Conservation (phyloP, 2,888 invertebrate species). For the Ichneumon xanthorius region DNA sequence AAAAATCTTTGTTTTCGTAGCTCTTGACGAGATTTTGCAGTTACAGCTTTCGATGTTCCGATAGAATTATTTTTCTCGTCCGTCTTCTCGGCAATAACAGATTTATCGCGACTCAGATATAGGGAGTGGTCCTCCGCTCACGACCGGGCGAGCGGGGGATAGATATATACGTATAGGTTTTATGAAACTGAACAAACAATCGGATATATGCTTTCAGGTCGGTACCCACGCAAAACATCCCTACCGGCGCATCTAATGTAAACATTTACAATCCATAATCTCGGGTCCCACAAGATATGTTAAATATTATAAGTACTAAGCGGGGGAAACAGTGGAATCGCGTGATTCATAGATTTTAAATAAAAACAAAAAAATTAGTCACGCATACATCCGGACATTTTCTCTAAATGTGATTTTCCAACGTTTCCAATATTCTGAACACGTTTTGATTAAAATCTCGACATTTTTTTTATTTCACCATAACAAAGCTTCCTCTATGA, state of each 20-base stretch:
- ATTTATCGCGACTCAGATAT: constrained; percentile 24
- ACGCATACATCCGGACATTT: too few relatives aligned
- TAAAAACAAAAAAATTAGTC: too few relatives aligned
- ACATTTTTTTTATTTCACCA: too few relatives aligned
- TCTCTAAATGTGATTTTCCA: too few relatives aligned
- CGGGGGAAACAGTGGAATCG: too few relatives aligned
- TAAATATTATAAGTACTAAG: constrained; percentile 42
- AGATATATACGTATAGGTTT: constrained; percentile 28
- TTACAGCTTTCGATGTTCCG: constrained; percentile 3
- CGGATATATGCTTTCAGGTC: constrained; percentile 4
- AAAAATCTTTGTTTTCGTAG: constrained; percentile 4
- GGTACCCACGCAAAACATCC: neutral
- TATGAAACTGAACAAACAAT: constrained; percentile 48
- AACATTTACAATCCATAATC: constrained; percentile 53
- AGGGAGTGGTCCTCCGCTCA: neutral
- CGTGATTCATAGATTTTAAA: too few relatives aligned
- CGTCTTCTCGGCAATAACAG: constrained; percentile 27
- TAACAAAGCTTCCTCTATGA: neutral
- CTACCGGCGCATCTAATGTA: constrained; percentile 22
- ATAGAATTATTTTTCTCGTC: constrained; percentile 19
- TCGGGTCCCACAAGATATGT: constrained; percentile 20
- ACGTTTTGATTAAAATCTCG: too few relatives aligned
- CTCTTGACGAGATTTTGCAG: neutral
- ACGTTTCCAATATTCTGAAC: too few relatives aligned
- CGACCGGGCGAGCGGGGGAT: neutral